Base-by-base conservation (phyloP, 2,888 invertebrate genomes). In the Platynereis dumerilii region DNA sequence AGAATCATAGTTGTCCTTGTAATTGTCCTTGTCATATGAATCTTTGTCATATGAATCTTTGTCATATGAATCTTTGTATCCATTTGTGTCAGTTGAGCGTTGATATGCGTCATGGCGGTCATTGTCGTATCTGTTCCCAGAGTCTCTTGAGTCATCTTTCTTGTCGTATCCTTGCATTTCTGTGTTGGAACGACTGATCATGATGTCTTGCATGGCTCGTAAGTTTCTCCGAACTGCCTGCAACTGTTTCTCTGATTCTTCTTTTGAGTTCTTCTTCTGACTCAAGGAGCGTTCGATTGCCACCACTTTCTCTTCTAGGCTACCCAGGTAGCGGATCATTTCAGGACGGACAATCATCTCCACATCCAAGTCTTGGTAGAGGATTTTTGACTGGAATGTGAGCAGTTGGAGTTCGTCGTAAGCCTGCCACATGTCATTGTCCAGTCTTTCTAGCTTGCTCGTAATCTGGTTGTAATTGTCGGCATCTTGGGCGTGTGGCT, bases 221-320 rank as follows among this genome's bases (percentile, higher is more conserved):
- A n/a, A 12, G n/a, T 48, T 48, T 7, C 20, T 48, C 17, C 22
- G 5, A 5, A 48, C 17, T 22, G 22, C 20, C 17, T n/a, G 20
- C 22, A 48, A n/a, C 48, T 22, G n/a, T 22, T 48, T 48, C 17
- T 48, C 48, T 12, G 48, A 48, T n/a, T 22, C 22, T 7, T 48
- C 22, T 22, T 48, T 48, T 22, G n/a, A n/a, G 22, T n/a, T 20
- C 17, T 48, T 48, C n/a, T 22, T 48, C n/a, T 48, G 20, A 20
- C 22, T 48, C 5, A 48, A n/a, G 3, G 48, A 48, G 7, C 22
- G 3, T 48, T 48, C 48, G 5, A 48, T 20, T 48, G n/a, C 48
- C n/a, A 20, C 20, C 48, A 48, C 22, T 48, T 48, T 48, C 10
- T 48, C 48, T 48, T 48, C 48, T n/a, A 48, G 7, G 48, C 22